Conservation (phyloP, 2,113 vertebrate genomes). For the Passer domesticus region DNA sequence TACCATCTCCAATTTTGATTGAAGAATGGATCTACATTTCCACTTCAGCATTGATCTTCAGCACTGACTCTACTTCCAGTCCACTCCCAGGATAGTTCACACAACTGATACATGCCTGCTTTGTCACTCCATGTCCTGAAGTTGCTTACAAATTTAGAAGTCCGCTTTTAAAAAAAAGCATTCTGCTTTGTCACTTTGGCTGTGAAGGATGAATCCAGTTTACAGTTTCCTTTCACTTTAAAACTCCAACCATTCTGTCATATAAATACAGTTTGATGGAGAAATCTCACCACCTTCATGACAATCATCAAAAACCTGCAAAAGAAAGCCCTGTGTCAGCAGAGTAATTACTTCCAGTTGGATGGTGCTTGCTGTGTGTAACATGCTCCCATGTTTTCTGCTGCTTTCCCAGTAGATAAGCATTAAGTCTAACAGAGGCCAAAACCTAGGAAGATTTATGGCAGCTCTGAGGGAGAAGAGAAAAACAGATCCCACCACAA, state of each 20-base stretch:
- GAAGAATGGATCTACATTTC: background rate
- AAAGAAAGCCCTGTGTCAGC: constrained; percentile 24
- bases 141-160: background rate
- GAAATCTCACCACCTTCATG: constrained; percentile 96
- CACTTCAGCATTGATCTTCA: background rate
- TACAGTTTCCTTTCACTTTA: constrained; percentile 60
- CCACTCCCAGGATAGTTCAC: background rate
- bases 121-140: background rate
- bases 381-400: background rate
- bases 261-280: constrained; percentile 92
- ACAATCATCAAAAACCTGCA: constrained; percentile 96
- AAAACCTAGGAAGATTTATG: background rate
- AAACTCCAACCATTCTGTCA: constrained; percentile 94
- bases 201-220: background rate
- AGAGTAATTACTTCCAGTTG: background rate
- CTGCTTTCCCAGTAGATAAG: background rate
- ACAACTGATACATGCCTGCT: background rate
- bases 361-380: background rate
- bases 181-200: background rate
- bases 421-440: background rate
- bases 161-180: background rate
- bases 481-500: background rate
- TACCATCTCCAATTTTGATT: background rate
- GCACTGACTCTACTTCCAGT: background rate
- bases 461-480: background rate